Percentiles rank a stretch among this genome's conserved stretches.
Conservation (phyloP, 2,888 invertebrate species). For the Gortyna flavago region DNA sequence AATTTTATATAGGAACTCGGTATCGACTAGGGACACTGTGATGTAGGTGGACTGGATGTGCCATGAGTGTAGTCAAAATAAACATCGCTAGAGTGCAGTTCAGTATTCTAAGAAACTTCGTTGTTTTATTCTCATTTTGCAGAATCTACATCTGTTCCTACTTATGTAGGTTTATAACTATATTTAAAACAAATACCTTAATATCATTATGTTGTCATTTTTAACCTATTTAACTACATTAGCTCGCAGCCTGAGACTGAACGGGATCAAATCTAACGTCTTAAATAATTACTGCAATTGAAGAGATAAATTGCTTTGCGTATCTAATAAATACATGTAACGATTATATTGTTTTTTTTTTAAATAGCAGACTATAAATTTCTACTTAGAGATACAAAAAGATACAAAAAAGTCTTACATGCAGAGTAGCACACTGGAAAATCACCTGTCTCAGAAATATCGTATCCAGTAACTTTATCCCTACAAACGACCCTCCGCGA, state of each 20-base stretch:
- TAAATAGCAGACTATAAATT: too few species aligned
- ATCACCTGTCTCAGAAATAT: background rate
- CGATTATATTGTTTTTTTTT: too few species aligned
- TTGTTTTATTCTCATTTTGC: background rate
- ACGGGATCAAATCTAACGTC: too few species aligned
- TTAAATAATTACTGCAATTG: too few species aligned
- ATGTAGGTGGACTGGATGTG: constrained; percentile 69
- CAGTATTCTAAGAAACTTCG: background rate
- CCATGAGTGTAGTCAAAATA: background rate
- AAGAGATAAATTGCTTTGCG: too few species aligned
- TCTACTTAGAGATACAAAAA: too few species aligned
- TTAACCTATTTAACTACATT: background rate
- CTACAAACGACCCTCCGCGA: constrained; percentile 77
- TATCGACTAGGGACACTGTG: constrained; percentile 76
- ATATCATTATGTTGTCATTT: background rate
- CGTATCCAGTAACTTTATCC: constrained; percentile 53
- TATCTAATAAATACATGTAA: too few species aligned
- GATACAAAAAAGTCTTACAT: too few species aligned
- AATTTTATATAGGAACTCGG: constrained; percentile 87
- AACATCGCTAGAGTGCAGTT: too few species aligned
- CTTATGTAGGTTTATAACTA: too few species aligned
- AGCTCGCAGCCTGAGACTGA: too few species aligned
- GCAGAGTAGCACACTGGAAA: too few species aligned
- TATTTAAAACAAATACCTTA: background rate
- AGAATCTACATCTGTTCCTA: background rate